Evolutionary conservation across 2,797 vertebrate species (phyloP), one percentile per base, ranked within the genome.

Genomic region (Bryconaethiops microstoma): DNA sequence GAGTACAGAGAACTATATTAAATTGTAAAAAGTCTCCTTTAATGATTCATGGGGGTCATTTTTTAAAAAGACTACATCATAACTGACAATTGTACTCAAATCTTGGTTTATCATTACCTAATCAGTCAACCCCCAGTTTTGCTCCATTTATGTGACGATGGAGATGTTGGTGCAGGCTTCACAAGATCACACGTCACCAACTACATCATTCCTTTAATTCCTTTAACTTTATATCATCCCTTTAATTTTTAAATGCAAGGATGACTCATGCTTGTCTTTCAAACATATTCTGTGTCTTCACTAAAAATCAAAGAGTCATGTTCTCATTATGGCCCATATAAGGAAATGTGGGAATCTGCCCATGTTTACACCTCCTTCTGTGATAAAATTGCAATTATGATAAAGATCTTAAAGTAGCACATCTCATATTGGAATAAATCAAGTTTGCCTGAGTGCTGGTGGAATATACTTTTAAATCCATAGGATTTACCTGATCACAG

Each of bases 161-260:
- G 48, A 52, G 13, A 45, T 17, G 35, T 7, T 64, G 29, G 19
- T 57, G 13, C 25, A 69, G 62, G 16, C n/a, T 69, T 71, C 35
- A 48, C 62, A 70, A 70, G 57, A 83, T 64, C 69, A 67, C 68
- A 77, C 54, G 55, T 42, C 71, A 74, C 13, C n/a, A n/a, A n/a
- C n/a, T n/a, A n/a, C n/a, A n/a, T n/a, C n/a, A n/a, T n/a, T n/a
- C n/a, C n/a, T n/a, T n/a, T n/a, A n/a, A n/a, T n/a, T n/a, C n/a
- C n/a, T n/a, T n/a, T n/a, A n/a, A n/a, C n/a, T n/a, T n/a, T n/a
- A n/a, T 35, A 35, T 35, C 35, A 35, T 35, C 35, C 21, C 48
- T 67, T 81, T 64, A 39, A 81, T 75, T 81, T 75, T 81, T 78
- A 76, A 74, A 70, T 57, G 39, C 67, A 67, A 29, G 39, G 12